Base-by-base conservation (phyloP, 2,797 vertebrate species). In the Pangasius djambal region DNA sequence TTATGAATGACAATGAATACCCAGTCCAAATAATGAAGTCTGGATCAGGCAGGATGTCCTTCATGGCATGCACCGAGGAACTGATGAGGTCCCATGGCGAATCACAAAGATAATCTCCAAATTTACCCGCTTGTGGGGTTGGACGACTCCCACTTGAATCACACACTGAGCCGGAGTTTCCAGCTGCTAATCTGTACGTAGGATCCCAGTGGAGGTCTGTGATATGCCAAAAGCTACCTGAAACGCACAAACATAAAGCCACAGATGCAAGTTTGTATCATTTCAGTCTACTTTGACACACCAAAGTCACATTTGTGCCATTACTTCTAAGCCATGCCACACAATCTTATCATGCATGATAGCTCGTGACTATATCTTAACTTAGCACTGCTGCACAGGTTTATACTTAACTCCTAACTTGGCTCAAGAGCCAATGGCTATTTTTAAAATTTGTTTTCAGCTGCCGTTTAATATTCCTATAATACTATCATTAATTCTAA, bases 11-110 rank as follows among this genome's bases (percentile, higher is more conserved):
- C 52, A 79, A 90, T 83, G 12, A 79, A 55, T 92, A 99, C 98
- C 98, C 98, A 0, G 97, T 99, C 98, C 98, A 99, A 50, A 99
- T 86, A 87, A 99, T 97, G 94, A 99, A 99, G 94, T 99, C 97
- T 0, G 97, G 98, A 50, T 94, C 88, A 0, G 93, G 96, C 67
- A 97, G 95, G 74, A 96, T 96, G 22, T 34, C 65, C 92, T 93
- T 97, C 98, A 98, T 98, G 88, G 97, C 96, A 3, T 95, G 90
- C 81, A 96, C 74, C 2, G 97, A 96, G 31, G 97, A 97, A 93
- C 93, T 93, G 31, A 99, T 96, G 6, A 99, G 97, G 1, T 70
- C 59, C 97, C 96, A 97, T 3, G 98, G 97, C 0, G 98, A 94
- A 57, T 99, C 98, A 78, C 98, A 99, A 5, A 92, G 91, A 92